Base-by-base conservation (phyloP, 2,113 vertebrate genomes). In the Ancistrus triradiatus region DNA sequence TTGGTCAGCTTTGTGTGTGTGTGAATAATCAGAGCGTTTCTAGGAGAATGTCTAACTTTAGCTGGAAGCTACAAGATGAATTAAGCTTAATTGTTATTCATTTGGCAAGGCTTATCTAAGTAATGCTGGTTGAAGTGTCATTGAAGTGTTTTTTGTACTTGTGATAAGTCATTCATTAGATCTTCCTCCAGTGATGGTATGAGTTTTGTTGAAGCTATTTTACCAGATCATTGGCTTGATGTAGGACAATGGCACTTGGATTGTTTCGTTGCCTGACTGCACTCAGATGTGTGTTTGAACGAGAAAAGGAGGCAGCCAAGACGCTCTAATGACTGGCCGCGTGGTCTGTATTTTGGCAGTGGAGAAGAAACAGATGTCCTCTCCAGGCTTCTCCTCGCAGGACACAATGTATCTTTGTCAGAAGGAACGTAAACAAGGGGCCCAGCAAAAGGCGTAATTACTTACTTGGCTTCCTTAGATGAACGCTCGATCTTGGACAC, bases 371-470 rank as follows among this genome's bases (percentile, higher is more conserved):
- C 53, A 31, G 35, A 33, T 40, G 65, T 58, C 66, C 46, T 62
- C 19, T 62, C 5, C 17, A 1, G 10, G 28, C 51, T 56, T 59
- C 57, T 46, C 67, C 40, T 44, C 59, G 40, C 31, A 44, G 40
- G 52, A 46, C 59, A 47, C 38, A 21, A 46, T 63, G 44, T 42
- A 18, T 72, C 65, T 49, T 19, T 68, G 71, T 73, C 70, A 59
- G 55, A 22, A 31, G 8, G n/a, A 3, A 46, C 44, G 52, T 63
- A 68, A 73, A 38, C 19, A 7, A 42, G 5, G 22, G 52, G 53
- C n/a, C 50, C 24, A 63, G 44, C 7, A 15, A 43, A 17, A 13
- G 7, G 24, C 19, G 56, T 55, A 56, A 65, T 69, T 43, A 40
- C 27, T 53, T 19, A 33, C 17, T 51, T 13, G 8, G 4, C 7